phyloP scores from a whole-genome alignment of 2,888 invertebrate genomes.

The Seira ritae region DNA sequence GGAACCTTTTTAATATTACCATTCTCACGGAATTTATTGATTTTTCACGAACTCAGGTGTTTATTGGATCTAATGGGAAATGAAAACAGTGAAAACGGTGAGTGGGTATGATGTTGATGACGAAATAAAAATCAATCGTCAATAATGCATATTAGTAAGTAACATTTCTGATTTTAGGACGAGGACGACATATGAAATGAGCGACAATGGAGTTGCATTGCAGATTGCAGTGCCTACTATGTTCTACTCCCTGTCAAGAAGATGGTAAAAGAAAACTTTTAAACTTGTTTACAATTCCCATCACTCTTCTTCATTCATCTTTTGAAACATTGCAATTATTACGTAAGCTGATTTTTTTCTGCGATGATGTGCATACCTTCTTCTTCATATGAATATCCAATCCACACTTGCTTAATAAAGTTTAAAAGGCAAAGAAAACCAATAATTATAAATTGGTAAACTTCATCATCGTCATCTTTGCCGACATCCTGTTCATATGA shows the following conservation, averaged over 20 bases:
- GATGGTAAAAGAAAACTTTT: not conserved
- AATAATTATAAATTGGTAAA: conserved; percentile 49
- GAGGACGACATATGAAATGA: conserved; percentile 11
- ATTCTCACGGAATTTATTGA: conserved; percentile 32
- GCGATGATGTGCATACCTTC: not conserved
- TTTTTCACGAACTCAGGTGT: conserved; percentile 22
- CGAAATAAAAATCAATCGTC: conserved; percentile 11
- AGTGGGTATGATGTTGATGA: not conserved
- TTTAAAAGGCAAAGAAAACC: conserved; percentile 36
- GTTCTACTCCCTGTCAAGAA: not conserved
- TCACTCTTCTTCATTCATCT: not conserved
- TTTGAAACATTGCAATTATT: conserved; percentile 7
- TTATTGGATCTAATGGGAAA: conserved; percentile 34
- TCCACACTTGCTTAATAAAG: conserved; percentile 1
- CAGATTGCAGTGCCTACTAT: not conserved
- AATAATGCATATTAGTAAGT: too few relatives aligned
- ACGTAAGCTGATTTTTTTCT: too few relatives aligned
- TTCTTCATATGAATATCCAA: not conserved
- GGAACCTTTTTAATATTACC: too few relatives aligned
- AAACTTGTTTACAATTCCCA: conserved; percentile 23
- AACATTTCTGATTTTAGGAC: conserved; percentile 26
- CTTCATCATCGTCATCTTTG: conserved; percentile 26
- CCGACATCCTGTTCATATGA: conserved; percentile 19
- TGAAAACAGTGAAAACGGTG: conserved; percentile 2
- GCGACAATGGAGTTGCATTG: not conserved